phyloP scores from a whole-genome alignment of 2,888 invertebrate genomes.

The Eretmocerus hayati region DNA sequence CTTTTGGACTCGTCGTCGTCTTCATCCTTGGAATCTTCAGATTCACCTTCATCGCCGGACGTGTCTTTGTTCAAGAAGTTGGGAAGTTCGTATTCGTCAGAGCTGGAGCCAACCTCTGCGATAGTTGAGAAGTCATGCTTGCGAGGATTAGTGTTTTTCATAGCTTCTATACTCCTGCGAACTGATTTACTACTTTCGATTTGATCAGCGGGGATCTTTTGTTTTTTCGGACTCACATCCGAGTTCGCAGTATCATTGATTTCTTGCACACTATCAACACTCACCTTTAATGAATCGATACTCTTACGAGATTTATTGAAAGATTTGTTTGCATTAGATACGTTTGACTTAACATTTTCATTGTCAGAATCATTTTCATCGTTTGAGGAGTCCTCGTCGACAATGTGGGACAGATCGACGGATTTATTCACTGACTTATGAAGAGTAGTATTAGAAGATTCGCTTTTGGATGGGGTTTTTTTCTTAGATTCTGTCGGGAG shows the following conservation, averaged over 20 bases:
- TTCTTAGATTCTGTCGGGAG: no score
- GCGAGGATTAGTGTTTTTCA: slow-evolving; percentile 8
- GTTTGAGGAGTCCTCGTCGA: background rate
- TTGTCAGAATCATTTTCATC: background rate
- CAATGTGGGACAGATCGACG: background rate
- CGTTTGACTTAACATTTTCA: background rate
- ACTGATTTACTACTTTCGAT: background rate
- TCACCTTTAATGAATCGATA: background rate
- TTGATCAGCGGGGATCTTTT: no score
- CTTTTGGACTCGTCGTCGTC: background rate
- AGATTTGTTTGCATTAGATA: background rate
- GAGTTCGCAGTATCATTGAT: background rate
- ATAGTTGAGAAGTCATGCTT: slow-evolving; percentile 20
- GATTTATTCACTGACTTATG: slow-evolving; percentile 8
- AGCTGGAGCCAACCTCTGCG: slow-evolving; percentile 22
- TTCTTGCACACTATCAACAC: no score
- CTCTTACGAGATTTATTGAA: background rate
- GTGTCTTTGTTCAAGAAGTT: background rate
- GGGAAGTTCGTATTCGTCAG: slow-evolving; percentile 4
- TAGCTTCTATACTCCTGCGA: slow-evolving; percentile 6
- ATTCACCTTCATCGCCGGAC: background rate
- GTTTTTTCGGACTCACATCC: no score
- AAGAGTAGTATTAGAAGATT: background rate
- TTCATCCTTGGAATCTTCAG: background rate
- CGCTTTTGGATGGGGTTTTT: background rate